Conservation (phyloP, 2,113 vertebrate species). For the Pavo muticus region DNA sequence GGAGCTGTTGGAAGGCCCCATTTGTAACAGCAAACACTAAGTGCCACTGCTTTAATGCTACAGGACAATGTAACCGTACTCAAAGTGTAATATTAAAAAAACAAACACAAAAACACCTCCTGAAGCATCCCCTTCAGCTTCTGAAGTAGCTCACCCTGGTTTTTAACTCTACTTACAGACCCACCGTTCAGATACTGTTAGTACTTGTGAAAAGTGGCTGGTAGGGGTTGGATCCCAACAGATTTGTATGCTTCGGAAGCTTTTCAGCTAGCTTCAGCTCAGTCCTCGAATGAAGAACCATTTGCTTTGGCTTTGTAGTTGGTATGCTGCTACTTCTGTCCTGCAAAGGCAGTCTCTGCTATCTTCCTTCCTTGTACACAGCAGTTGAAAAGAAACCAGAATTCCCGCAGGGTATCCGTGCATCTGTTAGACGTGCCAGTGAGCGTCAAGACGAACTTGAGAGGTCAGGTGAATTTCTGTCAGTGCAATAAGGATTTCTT, state of each 20-base stretch:
- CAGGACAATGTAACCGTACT: background rate
- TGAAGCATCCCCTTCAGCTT: background rate
- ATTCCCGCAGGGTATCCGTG: background rate
- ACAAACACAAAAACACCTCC: background rate
- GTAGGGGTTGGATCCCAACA: background rate
- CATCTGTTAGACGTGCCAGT: accelerated
- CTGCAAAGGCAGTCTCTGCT: background rate
- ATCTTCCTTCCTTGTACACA: background rate
- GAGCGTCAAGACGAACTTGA: background rate
- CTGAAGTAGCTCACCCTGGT: background rate
- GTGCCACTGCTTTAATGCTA: conserved; percentile 26
- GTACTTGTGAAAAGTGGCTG: background rate
- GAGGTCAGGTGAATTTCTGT: background rate
- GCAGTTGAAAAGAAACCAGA: background rate
- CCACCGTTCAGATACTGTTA: background rate
- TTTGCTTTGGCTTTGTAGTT: background rate
- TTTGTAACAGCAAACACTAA: background rate
- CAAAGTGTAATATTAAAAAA: background rate
- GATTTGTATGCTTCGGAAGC: background rate
- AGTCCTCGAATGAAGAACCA: background rate
- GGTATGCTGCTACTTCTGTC: background rate
- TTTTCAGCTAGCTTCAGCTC: background rate
- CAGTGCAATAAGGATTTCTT: background rate
- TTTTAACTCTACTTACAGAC: background rate
- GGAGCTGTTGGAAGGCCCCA: background rate